Evolutionary conservation across 2,888 invertebrate species (phyloP), one percentile per base, ranked within the genome.

Genomic region (Rhyacophila evoluta): DNA sequence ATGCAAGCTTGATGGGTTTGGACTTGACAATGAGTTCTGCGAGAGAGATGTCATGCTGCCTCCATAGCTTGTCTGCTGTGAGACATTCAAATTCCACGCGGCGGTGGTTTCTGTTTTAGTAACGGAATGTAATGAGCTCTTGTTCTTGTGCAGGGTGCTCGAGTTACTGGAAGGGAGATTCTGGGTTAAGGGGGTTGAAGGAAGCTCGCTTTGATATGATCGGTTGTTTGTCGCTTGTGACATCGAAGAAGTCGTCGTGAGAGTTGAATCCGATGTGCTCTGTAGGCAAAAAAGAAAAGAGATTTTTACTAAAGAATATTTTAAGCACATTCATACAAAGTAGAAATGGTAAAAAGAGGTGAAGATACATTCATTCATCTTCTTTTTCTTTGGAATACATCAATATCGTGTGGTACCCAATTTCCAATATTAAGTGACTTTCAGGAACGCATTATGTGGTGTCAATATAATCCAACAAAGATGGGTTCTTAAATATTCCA

Each of bases 191-290:
- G 75, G 39, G 8, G 55, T 55, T 19, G 41, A 3, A 10, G 78
- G 12, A 27, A 55, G 25, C 55, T 55, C 55, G 25, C 55, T 55
- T 25, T 55, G 55, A 55, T 55, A 55, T 55, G 25, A 19, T 55
- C 25, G 55, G 25, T 25, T 55, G 55, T 15, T 25, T 19, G 19
- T 92, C 86, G 88, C 91, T 83, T 86, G 89, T 84, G 86, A 87
- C 84, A 86, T 87, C 72, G 87, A 88, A 3, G 87, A 85, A 10
- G 86, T 87, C 68, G 68, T 29, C 6, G 89, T 89, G 81, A 91
- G 88, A 78, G 91, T 88, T 0, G 92, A 91, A 84, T 93, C 93
- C 69, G 92, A 92, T 79, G 92, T 89, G 85, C 91, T 92, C 91
- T 92, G 87, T 2, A 87, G 87, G 79, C 83, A 84, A 29, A 69